Conservation (phyloP, 2,797 vertebrate species). For the Falco cherrug region DNA sequence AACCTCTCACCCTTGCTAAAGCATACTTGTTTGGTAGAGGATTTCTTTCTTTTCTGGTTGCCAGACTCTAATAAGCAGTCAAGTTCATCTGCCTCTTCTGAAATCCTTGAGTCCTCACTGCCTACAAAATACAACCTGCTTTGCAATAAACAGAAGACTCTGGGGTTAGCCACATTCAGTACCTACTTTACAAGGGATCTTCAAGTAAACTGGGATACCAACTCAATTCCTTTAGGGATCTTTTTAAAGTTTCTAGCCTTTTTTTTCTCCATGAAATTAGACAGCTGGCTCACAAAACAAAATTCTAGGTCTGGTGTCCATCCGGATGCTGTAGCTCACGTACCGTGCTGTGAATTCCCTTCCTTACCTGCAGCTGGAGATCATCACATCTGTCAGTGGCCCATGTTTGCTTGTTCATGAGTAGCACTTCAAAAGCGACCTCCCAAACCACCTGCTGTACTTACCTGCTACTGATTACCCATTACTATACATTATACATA, state of each 20-base stretch:
- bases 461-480: not conserved
- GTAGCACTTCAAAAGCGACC: not conserved
- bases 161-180: not conserved
- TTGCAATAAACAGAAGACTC: not conserved
- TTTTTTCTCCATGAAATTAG: not conserved
- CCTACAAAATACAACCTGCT: not conserved
- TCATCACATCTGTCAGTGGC: not conserved
- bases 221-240: not conserved
- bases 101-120: not conserved
- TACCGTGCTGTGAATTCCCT: not conserved
- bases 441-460: not conserved
- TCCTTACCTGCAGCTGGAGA: not conserved
- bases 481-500: not conserved
- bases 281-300: not conserved
- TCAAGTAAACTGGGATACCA: not conserved
- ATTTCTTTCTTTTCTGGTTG: not conserved
- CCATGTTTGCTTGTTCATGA: fast-evolving
- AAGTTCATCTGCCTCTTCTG: not conserved
- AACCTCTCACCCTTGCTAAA: not conserved
- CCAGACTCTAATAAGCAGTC: not conserved
- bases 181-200: not conserved
- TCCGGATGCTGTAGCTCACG: fast-evolving
- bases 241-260: not conserved
- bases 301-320: not conserved
- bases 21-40: not conserved